Conservation (phyloP, 2,888 invertebrate species). For the Cosmorhoe ocellata region DNA sequence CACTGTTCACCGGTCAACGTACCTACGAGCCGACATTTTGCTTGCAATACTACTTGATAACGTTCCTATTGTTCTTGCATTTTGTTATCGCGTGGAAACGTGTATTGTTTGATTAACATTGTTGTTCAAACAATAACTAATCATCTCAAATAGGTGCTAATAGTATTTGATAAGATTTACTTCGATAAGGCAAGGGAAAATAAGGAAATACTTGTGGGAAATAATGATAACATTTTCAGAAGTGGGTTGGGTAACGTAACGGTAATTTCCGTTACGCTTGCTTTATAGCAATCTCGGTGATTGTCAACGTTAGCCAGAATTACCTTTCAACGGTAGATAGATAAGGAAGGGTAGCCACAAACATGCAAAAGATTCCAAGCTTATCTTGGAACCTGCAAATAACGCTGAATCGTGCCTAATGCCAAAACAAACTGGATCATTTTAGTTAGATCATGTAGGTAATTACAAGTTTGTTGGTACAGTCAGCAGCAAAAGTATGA, state of each 20-base stretch:
- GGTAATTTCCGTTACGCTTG: slow-evolving; percentile 3
- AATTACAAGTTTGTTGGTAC: too few relatives aligned
- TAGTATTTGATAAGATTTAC: slow-evolving; percentile 38
- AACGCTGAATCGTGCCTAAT: neutral
- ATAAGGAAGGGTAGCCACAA: neutral
- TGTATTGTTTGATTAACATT: slow-evolving; percentile 41
- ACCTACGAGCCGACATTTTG: slow-evolving; percentile 57
- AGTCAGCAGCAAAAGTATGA: too few relatives aligned
- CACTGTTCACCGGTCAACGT: slow-evolving; percentile 62
- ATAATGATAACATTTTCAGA: slow-evolving; percentile 1
- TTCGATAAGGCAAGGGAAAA: slow-evolving; percentile 15
- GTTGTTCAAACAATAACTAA: slow-evolving; percentile 30
- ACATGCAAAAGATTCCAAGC: neutral
- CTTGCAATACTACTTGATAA: slow-evolving; percentile 60
- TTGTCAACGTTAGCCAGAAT: neutral
- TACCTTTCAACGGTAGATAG: neutral
- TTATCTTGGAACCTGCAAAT: neutral
- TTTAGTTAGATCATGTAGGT: too few relatives aligned
- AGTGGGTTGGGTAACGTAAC: neutral
- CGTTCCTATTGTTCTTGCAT: slow-evolving; percentile 57
- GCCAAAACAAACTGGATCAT: slow-evolving; percentile 1
- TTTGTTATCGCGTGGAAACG: slow-evolving; percentile 44
- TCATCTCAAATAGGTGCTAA: slow-evolving; percentile 32
- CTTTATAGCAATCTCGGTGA: slow-evolving; percentile 1
- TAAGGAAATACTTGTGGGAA: slow-evolving; percentile 23